These are phyloP conservation scores for Apolygus lucorum DNA, from an alignment of 1,140 invertebrate species.

Conservation along the genomic window DNA sequence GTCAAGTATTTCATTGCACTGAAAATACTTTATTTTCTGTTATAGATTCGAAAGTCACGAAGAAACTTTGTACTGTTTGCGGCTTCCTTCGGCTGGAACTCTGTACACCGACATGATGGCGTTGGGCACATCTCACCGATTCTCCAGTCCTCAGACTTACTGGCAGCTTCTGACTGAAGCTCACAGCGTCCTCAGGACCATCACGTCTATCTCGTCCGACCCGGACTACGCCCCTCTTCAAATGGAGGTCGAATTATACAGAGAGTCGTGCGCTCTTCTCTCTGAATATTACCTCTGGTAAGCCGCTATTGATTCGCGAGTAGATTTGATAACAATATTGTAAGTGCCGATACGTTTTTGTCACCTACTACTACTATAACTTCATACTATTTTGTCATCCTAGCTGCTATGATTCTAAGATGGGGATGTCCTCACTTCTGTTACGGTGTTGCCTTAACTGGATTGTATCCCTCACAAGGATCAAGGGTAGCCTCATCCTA, in stretches of 20 bases:
- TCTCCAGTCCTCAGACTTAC: conserved; percentile 45
- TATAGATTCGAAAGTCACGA: conserved; percentile 30
- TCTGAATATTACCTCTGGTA: conserved; percentile 56
- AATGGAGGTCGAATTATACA: conserved; percentile 42
- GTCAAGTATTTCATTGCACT: neutral
- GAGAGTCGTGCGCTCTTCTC: conserved; percentile 51
- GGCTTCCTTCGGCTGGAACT: conserved; percentile 49
- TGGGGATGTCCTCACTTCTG: no score
- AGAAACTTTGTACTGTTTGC: conserved; percentile 54
- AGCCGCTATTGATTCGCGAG: conserved; percentile 33
- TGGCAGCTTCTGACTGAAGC: conserved; percentile 56
- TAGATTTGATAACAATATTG: neutral
- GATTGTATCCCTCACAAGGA: no score
- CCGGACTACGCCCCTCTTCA: conserved; percentile 7
- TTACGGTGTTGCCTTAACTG: no score
- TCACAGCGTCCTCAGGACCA: conserved; percentile 49
- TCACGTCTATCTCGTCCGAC: conserved; percentile 32
- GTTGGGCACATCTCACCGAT: conserved; percentile 52
- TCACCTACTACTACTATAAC: neutral
- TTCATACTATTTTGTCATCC: neutral
- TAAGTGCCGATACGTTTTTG: neutral
- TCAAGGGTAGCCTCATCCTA: neutral
- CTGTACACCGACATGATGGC: conserved; percentile 56
- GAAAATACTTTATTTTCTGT: neutral
- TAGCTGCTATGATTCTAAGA: no score